Conservation (phyloP, 2,888 invertebrate species). For the Lasiommata megera region DNA sequence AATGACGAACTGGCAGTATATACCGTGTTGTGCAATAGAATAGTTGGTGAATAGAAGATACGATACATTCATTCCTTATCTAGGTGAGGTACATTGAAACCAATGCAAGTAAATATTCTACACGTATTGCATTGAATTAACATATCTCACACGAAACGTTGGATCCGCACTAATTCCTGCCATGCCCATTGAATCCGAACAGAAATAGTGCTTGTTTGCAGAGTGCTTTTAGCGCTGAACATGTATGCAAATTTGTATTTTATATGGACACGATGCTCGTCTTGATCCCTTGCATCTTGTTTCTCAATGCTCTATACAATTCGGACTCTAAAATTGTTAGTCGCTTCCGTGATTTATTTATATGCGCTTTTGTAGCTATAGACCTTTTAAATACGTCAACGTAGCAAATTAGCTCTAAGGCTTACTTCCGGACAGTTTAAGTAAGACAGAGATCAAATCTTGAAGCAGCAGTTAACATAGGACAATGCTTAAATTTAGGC, state of each 20-base stretch:
- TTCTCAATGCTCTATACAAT: too few relatives aligned
- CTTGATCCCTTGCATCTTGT: not conserved
- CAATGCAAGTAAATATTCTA: not conserved
- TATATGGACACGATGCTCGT: conserved; percentile 6
- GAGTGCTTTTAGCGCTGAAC: conserved; percentile 12
- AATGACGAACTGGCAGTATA: too few relatives aligned
- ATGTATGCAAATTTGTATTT: conserved; percentile 12
- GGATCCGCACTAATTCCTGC: conserved; percentile 22
- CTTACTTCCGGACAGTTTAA: too few relatives aligned
- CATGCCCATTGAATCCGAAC: conserved; percentile 15
- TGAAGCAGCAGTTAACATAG: too few relatives aligned
- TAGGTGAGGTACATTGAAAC: not conserved
- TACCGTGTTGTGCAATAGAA: too few relatives aligned
- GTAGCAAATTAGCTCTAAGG: too few relatives aligned
- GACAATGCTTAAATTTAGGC: too few relatives aligned
- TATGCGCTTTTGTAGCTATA: too few relatives aligned
- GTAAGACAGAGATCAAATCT: too few relatives aligned
- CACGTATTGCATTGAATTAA: conserved; percentile 15
- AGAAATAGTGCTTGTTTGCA: conserved; percentile 22
- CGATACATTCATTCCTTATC: not conserved
- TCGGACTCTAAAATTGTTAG: too few relatives aligned
- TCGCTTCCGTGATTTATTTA: too few relatives aligned
- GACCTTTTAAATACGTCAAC: too few relatives aligned
- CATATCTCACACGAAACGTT: conserved; percentile 19
- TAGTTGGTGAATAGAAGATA: not conserved